Percentiles rank a stretch among this genome's conserved stretches.
Evolutionary conservation across 2,888 invertebrate species (phyloP).

Genomic region (Alloplasta piceator): DNA sequence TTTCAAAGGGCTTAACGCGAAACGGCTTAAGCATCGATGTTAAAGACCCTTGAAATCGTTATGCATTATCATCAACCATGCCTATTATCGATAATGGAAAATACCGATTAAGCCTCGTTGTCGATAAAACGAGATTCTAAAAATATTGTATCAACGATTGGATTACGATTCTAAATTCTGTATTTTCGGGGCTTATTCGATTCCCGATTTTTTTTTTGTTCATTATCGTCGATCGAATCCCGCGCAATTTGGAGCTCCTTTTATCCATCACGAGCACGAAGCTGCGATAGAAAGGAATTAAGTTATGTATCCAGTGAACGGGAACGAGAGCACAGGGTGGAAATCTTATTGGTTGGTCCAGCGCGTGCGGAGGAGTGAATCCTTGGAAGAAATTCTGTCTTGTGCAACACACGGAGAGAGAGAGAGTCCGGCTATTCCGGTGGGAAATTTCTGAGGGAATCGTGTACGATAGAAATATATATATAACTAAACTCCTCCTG

Average conservation of each 20-base stretch:
- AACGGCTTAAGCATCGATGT: slow-evolving; percentile 43
- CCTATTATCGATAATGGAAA: slow-evolving; percentile 8
- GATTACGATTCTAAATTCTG: no score
- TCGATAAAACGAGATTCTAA: not conserved
- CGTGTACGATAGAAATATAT: slow-evolving; percentile 34
- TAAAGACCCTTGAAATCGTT: slow-evolving; percentile 38
- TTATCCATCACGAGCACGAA: not conserved
- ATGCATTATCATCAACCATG: slow-evolving; percentile 28
- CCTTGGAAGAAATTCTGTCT: slow-evolving; percentile 44
- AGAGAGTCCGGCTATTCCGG: slow-evolving; percentile 55
- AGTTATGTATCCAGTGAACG: slow-evolving; percentile 9
- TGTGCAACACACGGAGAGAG: slow-evolving; percentile 7
- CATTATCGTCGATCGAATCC: slow-evolving; percentile 1
- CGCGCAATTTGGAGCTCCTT: not conserved
- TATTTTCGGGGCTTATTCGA: no score
- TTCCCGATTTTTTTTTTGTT: not conserved
- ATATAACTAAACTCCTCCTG: slow-evolving; percentile 23
- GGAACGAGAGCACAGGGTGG: slow-evolving; percentile 8
- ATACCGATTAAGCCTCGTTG: not conserved
- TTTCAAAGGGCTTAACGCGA: slow-evolving; percentile 18
- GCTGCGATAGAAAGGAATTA: not conserved
- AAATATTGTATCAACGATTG: no score
- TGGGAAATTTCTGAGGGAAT: slow-evolving; percentile 62
- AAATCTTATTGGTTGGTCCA: slow-evolving; percentile 13
- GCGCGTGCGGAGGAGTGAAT: slow-evolving; percentile 22